Evolutionary conservation across 2,113 vertebrate genomes (phyloP), one percentile per base, ranked within the genome.

Genomic region (Oncorhynchus clarkii): DNA sequence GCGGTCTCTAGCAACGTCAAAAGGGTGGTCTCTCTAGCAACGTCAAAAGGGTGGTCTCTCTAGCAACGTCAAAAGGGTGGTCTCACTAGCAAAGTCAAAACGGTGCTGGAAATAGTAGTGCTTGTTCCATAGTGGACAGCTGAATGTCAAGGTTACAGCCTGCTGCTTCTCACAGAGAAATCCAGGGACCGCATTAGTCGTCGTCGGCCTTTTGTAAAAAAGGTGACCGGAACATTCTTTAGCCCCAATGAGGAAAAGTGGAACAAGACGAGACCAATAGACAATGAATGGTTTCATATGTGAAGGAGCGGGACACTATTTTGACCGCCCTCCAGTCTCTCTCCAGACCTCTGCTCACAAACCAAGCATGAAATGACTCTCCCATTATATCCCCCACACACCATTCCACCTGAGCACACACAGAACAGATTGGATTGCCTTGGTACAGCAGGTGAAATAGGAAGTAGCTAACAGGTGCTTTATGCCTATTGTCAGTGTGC

Each of bases 281-380:
- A 74, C 18, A 14, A 6, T 27, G 22, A 71, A 59, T 14, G 22
- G 27, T 45, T 89, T 91, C 74, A 79, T 82, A 83, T 87, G 88
- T 90, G 91, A 88, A 85, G 87, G 78, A 86, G 88, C 88, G 82
- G 82, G 86, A 74, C 54, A 67, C 94, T 94, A 93, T 95, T 96
- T 95, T 95, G 93, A 95, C 93, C 87, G 86, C 20, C 49, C 16
- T 54, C 16, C 51, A 51, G 49, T 51, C 49, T 16, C 49, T 16
- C 79, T 82, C 77, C 75, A 91, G 89, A 92, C 90, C 89, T 93
- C 88, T 90, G 82, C 87, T 86, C 69, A 85, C 89, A 88, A 59
- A 85, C 86, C 86, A 39, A 83, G 87, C 87, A 85, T 91, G 89
- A 92, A 93, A 93, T 84, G 91, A 94, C 88, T 54, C 51, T 54